These are phyloP conservation scores for Trematomus loennbergii DNA, from an alignment of 2,113 vertebrate genomes.

Conservation along the genomic window DNA sequence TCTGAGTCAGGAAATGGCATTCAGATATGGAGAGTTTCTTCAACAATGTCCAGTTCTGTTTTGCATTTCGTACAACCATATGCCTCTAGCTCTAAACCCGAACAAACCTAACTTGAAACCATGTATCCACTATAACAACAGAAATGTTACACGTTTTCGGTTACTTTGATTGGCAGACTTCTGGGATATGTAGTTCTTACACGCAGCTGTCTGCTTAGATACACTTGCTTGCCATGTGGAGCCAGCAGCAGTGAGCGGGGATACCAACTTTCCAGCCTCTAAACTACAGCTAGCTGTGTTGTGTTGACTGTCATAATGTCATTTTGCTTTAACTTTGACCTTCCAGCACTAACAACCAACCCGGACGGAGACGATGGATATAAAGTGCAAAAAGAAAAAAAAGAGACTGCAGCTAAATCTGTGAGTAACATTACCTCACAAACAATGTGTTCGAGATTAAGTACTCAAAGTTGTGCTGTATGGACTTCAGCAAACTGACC, in stretches of 20 bases:
- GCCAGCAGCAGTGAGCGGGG: neutral
- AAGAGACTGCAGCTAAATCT: slow-evolving; percentile 10
- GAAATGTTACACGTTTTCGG: neutral
- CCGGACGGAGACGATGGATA: slow-evolving; percentile 7
- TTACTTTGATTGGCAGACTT: neutral
- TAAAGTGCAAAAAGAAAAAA: slow-evolving; percentile 20
- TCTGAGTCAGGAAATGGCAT: slow-evolving; percentile 48
- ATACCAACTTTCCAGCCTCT: neutral
- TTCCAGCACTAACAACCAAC: slow-evolving; percentile 50
- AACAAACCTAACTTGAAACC: rapidly evolving
- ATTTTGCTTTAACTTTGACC: slow-evolving; percentile 85
- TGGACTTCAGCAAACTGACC: no score
- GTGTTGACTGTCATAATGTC: slow-evolving; percentile 73
- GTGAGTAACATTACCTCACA: slow-evolving; percentile 68
- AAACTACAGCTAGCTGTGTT: neutral
- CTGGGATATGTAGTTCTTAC: slow-evolving; percentile 72
- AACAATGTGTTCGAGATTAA: neutral
- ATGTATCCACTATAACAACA: rapidly evolving
- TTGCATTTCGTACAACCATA: neutral
- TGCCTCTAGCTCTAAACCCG: neutral
- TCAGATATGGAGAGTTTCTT: rapidly evolving
- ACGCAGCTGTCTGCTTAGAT: neutral
- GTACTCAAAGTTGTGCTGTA: neutral
- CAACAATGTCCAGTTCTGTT: neutral
- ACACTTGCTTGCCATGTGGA: slow-evolving; percentile 39